phyloP scores from a whole-genome alignment of 2,113 vertebrate species.

The Trichechus manatus region DNA sequence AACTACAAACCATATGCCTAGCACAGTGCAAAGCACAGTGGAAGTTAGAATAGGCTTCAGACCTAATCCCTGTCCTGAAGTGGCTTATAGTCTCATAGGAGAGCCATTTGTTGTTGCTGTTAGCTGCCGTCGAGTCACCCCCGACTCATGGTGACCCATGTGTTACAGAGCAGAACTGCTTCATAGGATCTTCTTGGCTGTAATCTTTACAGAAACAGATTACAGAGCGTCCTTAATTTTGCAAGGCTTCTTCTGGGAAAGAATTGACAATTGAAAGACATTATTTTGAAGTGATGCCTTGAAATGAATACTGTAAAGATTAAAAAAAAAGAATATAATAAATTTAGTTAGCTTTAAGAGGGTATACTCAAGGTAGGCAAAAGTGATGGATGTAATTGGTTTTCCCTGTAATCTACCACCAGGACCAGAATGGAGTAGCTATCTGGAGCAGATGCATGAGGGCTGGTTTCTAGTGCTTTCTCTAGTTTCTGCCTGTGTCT shows the following conservation, averaged over 20 bases:
- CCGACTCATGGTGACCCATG: neutral
- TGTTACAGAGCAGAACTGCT: neutral
- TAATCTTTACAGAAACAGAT: neutral
- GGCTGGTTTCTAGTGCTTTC: neutral
- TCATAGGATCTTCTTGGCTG: neutral
- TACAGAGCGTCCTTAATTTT: neutral
- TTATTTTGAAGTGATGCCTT: constrained; percentile 20
- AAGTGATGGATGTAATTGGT: neutral
- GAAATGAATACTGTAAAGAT: neutral
- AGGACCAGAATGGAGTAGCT: neutral
- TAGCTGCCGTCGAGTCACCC: neutral
- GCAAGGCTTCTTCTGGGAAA: neutral
- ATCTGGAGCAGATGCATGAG: neutral
- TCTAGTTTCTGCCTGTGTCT: neutral
- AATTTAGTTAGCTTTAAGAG: constrained; percentile 29
- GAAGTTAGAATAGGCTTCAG: neutral
- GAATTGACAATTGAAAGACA: constrained; percentile 4
- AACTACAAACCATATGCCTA: neutral
- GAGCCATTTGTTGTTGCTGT: neutral
- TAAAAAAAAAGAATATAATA: neutral
- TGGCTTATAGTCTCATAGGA: neutral
- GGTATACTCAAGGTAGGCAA: neutral
- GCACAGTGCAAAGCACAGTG: neutral
- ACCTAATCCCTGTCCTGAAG: neutral
- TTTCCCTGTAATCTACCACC: neutral